Evolutionary conservation across 1,140 invertebrate genomes (phyloP).

Genomic region (Coenobita brevimanus): DNA sequence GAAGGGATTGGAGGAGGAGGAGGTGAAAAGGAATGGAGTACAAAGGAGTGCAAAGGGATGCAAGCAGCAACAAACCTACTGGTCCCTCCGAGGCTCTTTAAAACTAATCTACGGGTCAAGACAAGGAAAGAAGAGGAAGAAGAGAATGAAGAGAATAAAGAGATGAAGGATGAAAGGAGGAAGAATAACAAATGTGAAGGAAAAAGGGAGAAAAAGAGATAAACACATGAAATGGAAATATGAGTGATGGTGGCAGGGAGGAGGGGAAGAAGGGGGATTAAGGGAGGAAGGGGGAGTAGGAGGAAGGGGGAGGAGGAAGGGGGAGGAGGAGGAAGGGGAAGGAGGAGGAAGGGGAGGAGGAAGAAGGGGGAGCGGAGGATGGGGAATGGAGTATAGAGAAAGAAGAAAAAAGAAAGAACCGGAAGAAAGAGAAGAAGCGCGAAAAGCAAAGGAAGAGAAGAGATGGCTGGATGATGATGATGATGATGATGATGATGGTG

Average conservation of each 20-base stretch:
- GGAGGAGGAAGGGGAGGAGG: neutral
- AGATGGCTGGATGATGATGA: no score
- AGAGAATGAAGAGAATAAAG: neutral
- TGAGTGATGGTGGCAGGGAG: neutral
- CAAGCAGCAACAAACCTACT: no score
- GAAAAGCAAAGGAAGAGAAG: no score
- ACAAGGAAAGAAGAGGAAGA: conserved; percentile 12
- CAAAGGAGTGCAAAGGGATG: no score
- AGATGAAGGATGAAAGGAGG: neutral
- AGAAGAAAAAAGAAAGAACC: no score
- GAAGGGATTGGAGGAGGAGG: neutral
- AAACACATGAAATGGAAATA: no score
- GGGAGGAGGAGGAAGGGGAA: neutral
- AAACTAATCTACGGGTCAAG: no score
- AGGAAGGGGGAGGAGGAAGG: neutral
- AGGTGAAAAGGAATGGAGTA: no score
- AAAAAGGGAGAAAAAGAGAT: neutral
- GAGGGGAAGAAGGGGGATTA: neutral
- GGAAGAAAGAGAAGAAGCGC: neutral
- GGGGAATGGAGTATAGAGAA: neutral
- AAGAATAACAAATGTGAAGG: neutral
- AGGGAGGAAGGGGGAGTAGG: neutral
- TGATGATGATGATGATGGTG: no score
- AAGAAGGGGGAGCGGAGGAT: neutral
- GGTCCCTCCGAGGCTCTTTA: no score